Conservation (phyloP, 37 sponge, comb jelly and placozoan species). For the Cliona cf. orientalis region DNA sequence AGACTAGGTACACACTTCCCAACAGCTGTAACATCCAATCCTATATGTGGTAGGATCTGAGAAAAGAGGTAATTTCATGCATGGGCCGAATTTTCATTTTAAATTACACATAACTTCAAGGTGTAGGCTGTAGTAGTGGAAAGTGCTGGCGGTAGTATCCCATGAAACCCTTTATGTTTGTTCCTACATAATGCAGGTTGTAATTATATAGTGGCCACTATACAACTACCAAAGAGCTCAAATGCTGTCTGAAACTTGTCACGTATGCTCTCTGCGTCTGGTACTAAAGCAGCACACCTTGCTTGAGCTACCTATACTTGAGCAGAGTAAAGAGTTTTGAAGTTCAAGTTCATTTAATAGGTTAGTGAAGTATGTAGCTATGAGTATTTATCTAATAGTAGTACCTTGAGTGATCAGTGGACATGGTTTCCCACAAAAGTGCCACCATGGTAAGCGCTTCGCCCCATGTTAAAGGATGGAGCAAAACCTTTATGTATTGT, state of each 20-base stretch:
- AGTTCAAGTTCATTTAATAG: neutral
- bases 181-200: too few relatives aligned
- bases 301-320: neutral
- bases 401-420: slow-evolving; percentile 34
- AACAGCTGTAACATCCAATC: too few relatives aligned
- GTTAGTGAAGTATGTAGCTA: too few relatives aligned
- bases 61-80: too few relatives aligned
- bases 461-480: neutral
- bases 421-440: slow-evolving; percentile 65
- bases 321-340: neutral
- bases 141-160: slow-evolving; percentile 14
- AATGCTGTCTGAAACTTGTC: neutral
- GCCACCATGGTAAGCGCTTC: slow-evolving; percentile 47
- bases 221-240: neutral
- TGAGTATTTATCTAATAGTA: too few relatives aligned
- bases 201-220: neutral
- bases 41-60: too few relatives aligned
- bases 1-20: too few relatives aligned
- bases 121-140: neutral
- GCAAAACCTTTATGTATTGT: neutral
- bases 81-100: too few relatives aligned
- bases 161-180: neutral
- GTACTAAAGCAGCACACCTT: neutral
- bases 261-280: neutral
- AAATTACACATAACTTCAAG: too few relatives aligned